Base-by-base conservation (phyloP, 2,888 invertebrate genomes). In the Helleia helle region DNA sequence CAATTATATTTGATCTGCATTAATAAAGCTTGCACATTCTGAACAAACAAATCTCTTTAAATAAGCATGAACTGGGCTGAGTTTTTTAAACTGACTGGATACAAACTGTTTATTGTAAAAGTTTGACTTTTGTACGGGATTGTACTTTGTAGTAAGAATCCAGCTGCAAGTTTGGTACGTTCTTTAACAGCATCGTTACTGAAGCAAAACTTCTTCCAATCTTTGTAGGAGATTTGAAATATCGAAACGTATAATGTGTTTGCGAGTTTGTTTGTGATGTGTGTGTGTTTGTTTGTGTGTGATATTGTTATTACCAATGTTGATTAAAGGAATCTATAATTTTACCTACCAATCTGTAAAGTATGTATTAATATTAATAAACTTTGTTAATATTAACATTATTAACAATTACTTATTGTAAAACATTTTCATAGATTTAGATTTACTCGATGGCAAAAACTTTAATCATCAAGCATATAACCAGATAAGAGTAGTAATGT, bases 71-170 rank as follows among this genome's bases (percentile, higher is more conserved):
- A 40, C 22, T 38, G 30, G 40, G 36, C 31, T 17, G 8, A 8
- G 18, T 41, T 29, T 46, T 47, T 46, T 44, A 41, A 40, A 34
- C 38, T 37, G 40, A 41, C 42, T 53, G 46, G 38, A 49, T 48
- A 49, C 49, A 45, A 52, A 58, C 52, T 56, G 41, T 55, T 55
- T 53, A 52, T 50, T 52, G 54, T 55, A 51, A 52, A 59, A 63
- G 58, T 64, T 54, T 41, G 48, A 47, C 47, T 47, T 44, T 42
- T 41, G 41, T 40, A 36, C 31, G 34, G 34, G 34, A 48, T 37
- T 41, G 36, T 42, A 24, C 42, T 26, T 37, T 41, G 36, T 42
- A 24, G 42, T 26, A 38, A 41, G 36, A 31, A 40, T 44, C 36
- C 41, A 24, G 34, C 42, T 40, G 31, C 28, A 36, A 41, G 28